Percentiles rank a stretch among this genome's conserved stretches.
phyloP scores from a whole-genome alignment of 2,888 invertebrate genomes.

The Drosophila longiperda region DNA sequence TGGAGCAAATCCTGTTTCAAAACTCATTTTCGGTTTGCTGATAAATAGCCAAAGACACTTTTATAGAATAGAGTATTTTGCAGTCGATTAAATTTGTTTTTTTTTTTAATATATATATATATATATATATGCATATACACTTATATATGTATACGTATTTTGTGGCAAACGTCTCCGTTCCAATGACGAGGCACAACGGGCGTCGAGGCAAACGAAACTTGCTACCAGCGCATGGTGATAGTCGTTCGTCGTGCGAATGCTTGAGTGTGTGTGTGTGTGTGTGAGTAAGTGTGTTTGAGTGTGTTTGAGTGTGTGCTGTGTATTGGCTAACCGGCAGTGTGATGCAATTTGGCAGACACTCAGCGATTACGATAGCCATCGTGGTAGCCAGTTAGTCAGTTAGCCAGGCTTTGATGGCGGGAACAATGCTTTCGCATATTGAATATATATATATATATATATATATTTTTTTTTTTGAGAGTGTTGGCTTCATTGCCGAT shows the following conservation, averaged over 20 bases:
- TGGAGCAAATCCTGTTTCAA: not conserved
- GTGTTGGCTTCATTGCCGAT: constrained; percentile 37
- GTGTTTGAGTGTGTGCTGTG: constrained; percentile 14
- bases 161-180: constrained; percentile 54
- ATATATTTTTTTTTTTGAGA: not conserved
- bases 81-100: not conserved
- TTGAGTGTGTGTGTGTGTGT: constrained; percentile 27
- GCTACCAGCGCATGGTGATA: constrained; percentile 43
- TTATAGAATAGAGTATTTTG: constrained; percentile 1
- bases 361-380: constrained; percentile 60
- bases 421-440: constrained; percentile 32
- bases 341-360: constrained; percentile 71
- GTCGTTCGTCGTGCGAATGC: constrained; percentile 35
- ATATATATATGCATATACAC: not conserved
- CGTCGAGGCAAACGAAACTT: constrained; percentile 30
- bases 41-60: not conserved
- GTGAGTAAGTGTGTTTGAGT: constrained; percentile 5
- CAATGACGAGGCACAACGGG: constrained; percentile 52
- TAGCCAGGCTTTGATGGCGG: constrained; percentile 20
- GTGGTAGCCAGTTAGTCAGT: constrained; percentile 17
- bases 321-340: constrained; percentile 57
- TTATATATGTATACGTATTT: constrained; percentile 1
- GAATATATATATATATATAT: not conserved
- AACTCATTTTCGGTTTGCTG: too few relatives aligned
- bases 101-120: not conserved